These are phyloP conservation scores for Caenorhabditis drosophilae DNA, from an alignment of 2,888 invertebrate genomes.

Conservation along the genomic window DNA sequence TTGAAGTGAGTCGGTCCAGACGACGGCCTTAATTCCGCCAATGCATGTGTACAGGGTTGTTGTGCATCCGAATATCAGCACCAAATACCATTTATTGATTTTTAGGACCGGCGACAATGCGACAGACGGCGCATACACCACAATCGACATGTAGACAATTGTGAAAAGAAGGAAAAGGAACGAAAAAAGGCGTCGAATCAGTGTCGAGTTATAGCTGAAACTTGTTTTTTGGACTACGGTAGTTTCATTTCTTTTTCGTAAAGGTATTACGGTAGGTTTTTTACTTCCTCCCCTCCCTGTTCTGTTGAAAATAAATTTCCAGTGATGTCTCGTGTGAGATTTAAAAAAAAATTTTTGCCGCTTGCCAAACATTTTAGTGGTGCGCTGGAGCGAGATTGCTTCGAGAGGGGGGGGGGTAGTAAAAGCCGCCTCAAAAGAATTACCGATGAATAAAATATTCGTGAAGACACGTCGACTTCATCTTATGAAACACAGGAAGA, in stretches of 20 bases:
- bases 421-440: too few relatives aligned
- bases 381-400: too few relatives aligned
- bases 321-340: background rate
- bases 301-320: background rate
- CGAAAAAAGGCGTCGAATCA: conserved; percentile 55
- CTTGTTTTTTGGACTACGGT: too few relatives aligned
- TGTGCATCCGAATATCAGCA: conserved; percentile 56
- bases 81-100: conserved; percentile 49
- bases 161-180: conserved; percentile 55
- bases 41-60: conserved; percentile 60
- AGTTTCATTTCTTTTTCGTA: background rate
- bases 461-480: conserved; percentile 59
- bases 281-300: too few relatives aligned
- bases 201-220: conserved; percentile 54
- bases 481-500: conserved; percentile 63
- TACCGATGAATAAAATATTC: conserved; percentile 61
- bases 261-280: too few relatives aligned
- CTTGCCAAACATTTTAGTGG: too few relatives aligned
- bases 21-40: conserved; percentile 60
- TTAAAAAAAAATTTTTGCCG: background rate
- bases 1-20: conserved; percentile 60
- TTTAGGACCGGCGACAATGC: conserved; percentile 55
- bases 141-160: conserved; percentile 57
- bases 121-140: conserved; percentile 61
- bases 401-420: too few relatives aligned